Evolutionary conservation across 2,113 vertebrate genomes (phyloP).

Genomic region (Bostrychus sinensis): DNA sequence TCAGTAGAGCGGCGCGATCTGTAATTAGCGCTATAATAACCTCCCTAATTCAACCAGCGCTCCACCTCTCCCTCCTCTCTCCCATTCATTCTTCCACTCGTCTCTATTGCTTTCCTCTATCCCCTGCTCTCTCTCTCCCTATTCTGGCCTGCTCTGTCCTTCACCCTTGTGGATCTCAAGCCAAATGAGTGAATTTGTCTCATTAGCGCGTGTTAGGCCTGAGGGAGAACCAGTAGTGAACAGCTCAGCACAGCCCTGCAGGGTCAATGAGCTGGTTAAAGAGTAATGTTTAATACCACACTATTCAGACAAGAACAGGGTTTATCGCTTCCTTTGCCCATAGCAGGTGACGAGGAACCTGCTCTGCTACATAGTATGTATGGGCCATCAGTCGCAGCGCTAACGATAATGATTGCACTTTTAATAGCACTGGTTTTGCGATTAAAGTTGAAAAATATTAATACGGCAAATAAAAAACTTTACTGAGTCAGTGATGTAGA

Average conservation of each 20-base stretch:
- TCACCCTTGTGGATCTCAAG: slow-evolving; percentile 38
- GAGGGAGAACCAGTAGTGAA: slow-evolving; percentile 45
- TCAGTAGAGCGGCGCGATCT: slow-evolving; percentile 79
- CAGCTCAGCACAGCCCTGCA: slow-evolving; percentile 61
- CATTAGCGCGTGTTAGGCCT: slow-evolving; percentile 60
- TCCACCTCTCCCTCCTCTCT: slow-evolving; percentile 60
- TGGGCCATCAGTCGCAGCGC: not conserved
- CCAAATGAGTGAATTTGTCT: slow-evolving; percentile 68
- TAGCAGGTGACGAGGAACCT: slow-evolving; percentile 33
- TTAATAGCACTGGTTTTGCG: slow-evolving; percentile 7
- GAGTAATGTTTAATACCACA: slow-evolving; percentile 67
- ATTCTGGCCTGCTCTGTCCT: slow-evolving; percentile 33
- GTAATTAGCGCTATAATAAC: slow-evolving; percentile 87
- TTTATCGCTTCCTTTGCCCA: slow-evolving; percentile 24
- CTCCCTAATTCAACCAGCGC: slow-evolving; percentile 79
- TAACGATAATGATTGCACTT: slow-evolving; percentile 23
- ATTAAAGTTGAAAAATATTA: slow-evolving; percentile 24
- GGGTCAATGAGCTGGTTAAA: slow-evolving; percentile 74
- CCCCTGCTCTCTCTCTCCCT: slow-evolving; percentile 20
- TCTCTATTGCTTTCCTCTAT: slow-evolving; percentile 5
- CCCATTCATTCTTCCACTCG: slow-evolving; percentile 9
- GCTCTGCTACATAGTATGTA: slow-evolving; percentile 24
- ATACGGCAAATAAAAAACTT: slow-evolving; percentile 27
- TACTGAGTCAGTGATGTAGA: slow-evolving; percentile 10
- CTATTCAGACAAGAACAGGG: slow-evolving; percentile 34